phyloP scores from a whole-genome alignment of 2,797 vertebrate genomes.

The Gymnocypris eckloni region DNA sequence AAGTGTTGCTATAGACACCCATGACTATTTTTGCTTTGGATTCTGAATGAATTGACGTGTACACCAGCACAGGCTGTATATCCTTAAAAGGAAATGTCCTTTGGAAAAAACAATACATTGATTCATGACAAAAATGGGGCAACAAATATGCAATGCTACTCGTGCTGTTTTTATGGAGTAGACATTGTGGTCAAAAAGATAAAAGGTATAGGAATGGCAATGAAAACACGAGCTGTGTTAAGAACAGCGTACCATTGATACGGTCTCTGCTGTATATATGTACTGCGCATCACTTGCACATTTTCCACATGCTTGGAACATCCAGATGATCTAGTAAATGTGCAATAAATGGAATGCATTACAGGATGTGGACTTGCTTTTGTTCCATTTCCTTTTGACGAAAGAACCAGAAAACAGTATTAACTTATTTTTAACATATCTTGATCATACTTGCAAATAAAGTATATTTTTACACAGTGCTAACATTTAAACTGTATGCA shows the following conservation, averaged over 20 bases:
- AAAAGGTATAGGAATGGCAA: constrained; percentile 5
- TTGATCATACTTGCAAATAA: not conserved
- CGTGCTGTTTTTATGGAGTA: not conserved
- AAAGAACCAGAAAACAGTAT: not conserved
- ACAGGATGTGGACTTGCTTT: not conserved
- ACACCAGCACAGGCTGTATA: not conserved
- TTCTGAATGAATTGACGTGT: not conserved
- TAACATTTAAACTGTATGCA: not conserved
- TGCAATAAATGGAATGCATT: not conserved
- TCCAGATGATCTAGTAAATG: not conserved
- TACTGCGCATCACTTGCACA: not conserved
- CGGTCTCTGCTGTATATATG: no score
- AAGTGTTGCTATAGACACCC: constrained; percentile 5
- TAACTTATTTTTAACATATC: not conserved
- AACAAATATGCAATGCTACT: not conserved
- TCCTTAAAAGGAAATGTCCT: not conserved
- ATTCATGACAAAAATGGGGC: not conserved
- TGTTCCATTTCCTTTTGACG: not conserved
- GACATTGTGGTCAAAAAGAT: not conserved
- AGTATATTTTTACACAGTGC: not conserved
- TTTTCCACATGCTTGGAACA: not conserved
- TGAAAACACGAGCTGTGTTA: not conserved
- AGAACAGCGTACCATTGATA: not conserved
- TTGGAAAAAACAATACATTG: not conserved
- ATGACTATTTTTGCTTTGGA: not conserved